A percentile compares a stretch with the other conserved stretches of the same genome.
phyloP scores from a whole-genome alignment of 2,888 invertebrate genomes.

The Drosophila acutilabella region DNA sequence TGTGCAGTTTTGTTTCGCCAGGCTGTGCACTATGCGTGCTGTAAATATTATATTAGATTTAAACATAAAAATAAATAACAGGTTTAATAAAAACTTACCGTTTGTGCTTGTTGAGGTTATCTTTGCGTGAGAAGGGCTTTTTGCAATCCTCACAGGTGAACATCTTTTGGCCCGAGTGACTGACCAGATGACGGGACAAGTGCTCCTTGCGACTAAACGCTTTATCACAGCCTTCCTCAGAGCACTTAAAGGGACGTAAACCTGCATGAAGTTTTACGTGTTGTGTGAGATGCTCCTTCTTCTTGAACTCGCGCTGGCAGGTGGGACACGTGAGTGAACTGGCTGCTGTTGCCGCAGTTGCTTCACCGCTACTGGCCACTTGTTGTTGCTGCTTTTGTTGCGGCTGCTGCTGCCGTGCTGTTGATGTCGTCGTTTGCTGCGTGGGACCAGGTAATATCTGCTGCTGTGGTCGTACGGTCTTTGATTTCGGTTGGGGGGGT shows the following conservation, averaged over 20 bases:
- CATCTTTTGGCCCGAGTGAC: constrained; percentile 89
- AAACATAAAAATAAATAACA: background rate
- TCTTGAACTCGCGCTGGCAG: constrained; percentile 88
- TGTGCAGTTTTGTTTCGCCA: constrained; percentile 85
- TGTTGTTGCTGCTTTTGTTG: constrained; percentile 63
- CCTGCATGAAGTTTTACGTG: constrained; percentile 89
- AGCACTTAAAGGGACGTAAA: constrained; percentile 88
- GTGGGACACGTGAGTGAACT: constrained; percentile 79
- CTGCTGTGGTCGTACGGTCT: constrained; percentile 42
- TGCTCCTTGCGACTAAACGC: constrained; percentile 90
- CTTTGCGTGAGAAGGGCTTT: constrained; percentile 86
- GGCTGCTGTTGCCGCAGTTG: constrained; percentile 18
- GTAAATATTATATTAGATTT: background rate
- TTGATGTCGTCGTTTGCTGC: constrained; percentile 11
- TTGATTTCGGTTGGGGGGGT: constrained; percentile 20
- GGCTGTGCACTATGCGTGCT: constrained; percentile 82
- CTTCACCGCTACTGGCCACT: constrained; percentile 19
- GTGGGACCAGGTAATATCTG: constrained; percentile 60
- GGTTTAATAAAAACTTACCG: constrained; percentile 61
- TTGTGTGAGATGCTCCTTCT: constrained; percentile 89
- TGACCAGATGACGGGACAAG: constrained; percentile 88
- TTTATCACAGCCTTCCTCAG: constrained; percentile 87
- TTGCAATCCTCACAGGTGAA: constrained; percentile 88
- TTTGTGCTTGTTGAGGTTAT: constrained; percentile 85
- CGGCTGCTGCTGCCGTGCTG: constrained; percentile 53